Evolutionary conservation across 2,113 vertebrate species (phyloP).

Genomic region (Heterotis niloticus): DNA sequence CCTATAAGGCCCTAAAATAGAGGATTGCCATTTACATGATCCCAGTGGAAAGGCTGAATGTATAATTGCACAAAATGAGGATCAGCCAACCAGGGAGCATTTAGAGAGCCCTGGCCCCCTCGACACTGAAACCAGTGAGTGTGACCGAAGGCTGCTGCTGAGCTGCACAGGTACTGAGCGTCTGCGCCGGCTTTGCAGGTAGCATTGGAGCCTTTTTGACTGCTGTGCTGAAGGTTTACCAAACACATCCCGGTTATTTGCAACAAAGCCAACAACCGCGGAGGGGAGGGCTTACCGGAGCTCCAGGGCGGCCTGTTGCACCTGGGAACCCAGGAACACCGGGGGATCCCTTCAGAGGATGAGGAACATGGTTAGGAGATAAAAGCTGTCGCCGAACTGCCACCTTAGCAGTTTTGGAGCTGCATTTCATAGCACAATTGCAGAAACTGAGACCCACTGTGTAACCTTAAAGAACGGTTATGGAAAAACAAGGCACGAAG

Average conservation of each 20-base stretch:
- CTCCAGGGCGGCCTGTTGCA: slow-evolving; percentile 70
- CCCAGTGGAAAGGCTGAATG: neutral
- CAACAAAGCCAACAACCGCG: neutral
- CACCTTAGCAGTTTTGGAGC: neutral
- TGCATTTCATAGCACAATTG: neutral
- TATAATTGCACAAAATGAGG: neutral
- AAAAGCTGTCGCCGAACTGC: neutral
- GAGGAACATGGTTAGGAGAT: neutral
- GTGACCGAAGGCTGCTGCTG: neutral
- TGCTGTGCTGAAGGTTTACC: neutral
- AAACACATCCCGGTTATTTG: no score
- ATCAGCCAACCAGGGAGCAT: neutral
- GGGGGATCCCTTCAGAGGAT: slow-evolving; percentile 68
- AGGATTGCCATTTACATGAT: slow-evolving; percentile 28
- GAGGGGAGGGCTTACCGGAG: slow-evolving; percentile 66
- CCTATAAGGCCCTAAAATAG: slow-evolving; percentile 78
- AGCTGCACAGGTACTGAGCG: neutral
- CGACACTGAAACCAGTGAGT: neutral
- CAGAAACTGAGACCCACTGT: neutral
- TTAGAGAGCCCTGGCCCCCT: no score
- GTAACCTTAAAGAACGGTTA: slow-evolving; percentile 16
- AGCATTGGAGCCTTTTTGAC: neutral
- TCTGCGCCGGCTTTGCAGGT: neutral
- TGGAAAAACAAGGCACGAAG: slow-evolving; percentile 14
- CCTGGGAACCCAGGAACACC: slow-evolving; percentile 82